These are phyloP conservation scores for Agrochola macilenta DNA, from an alignment of 2,888 invertebrate species.

Conservation along the genomic window DNA sequence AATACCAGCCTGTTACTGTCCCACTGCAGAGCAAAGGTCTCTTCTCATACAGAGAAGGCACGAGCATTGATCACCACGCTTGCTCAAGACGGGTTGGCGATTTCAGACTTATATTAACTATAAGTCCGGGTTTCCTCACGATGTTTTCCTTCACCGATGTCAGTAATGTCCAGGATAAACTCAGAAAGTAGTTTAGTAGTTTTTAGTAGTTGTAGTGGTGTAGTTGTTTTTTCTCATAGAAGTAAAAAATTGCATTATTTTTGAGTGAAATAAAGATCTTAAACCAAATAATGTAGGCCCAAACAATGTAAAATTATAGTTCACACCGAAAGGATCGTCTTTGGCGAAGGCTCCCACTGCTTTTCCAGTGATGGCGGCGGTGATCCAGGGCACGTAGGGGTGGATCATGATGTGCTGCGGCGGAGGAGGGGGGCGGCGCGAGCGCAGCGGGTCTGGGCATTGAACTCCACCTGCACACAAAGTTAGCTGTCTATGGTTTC, in stretches of 20 bases:
- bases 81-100: too few relatives aligned
- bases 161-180: too few relatives aligned
- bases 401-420: constrained; percentile 79
- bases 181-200: too few relatives aligned
- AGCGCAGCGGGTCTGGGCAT: constrained; percentile 82
- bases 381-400: constrained; percentile 86
- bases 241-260: too few relatives aligned
- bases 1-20: too few relatives aligned
- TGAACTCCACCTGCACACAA: constrained; percentile 71
- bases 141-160: too few relatives aligned
- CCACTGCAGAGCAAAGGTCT: too few relatives aligned
- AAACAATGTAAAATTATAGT: background rate
- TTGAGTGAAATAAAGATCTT: background rate
- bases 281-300: background rate
- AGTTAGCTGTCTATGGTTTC: background rate
- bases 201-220: too few relatives aligned
- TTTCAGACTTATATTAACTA: too few relatives aligned
- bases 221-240: background rate
- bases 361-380: constrained; percentile 82
- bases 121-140: too few relatives aligned
- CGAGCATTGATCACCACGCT: too few relatives aligned
- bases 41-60: too few relatives aligned
- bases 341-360: constrained; percentile 79
- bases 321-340: constrained; percentile 85
- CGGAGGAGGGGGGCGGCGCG: constrained; percentile 73